Evolutionary conservation across 1,140 invertebrate species (phyloP).

Genomic region (Spodoptera litura): DNA sequence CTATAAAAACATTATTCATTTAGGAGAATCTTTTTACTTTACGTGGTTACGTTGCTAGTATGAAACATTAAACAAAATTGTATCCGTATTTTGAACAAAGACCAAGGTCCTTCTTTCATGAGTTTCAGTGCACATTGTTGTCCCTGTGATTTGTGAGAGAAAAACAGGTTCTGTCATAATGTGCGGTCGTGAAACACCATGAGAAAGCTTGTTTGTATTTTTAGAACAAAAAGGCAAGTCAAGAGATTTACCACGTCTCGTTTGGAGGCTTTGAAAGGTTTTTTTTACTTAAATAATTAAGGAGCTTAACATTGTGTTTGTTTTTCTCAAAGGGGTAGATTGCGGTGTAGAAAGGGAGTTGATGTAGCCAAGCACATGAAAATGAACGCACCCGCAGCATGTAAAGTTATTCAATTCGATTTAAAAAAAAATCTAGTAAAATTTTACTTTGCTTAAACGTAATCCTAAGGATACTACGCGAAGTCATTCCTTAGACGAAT

Average conservation of each 20-base stretch:
- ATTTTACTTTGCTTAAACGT: too few relatives aligned
- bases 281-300: too few relatives aligned
- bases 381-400: too few relatives aligned
- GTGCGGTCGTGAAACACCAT: not conserved
- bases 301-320: too few relatives aligned
- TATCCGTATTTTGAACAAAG: conserved; percentile 14
- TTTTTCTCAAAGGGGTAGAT: too few relatives aligned
- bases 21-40: not conserved
- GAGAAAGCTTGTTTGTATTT: conserved; percentile 5
- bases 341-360: too few relatives aligned
- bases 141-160: conserved; percentile 22
- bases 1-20: not conserved
- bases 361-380: too few relatives aligned
- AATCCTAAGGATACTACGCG: too few relatives aligned
- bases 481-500: too few relatives aligned
- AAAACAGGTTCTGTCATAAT: conserved; percentile 17
- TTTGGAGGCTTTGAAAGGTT: not conserved
- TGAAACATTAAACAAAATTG: conserved; percentile 29
- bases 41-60: not conserved
- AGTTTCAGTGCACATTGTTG: conserved; percentile 15
- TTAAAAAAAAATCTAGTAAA: too few relatives aligned
- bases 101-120: not conserved
- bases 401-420: too few relatives aligned
- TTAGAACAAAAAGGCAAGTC: not conserved
- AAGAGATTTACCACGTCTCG: not conserved